Conservation (phyloP, 2,113 vertebrate species). For the Podocnemis expansa region DNA sequence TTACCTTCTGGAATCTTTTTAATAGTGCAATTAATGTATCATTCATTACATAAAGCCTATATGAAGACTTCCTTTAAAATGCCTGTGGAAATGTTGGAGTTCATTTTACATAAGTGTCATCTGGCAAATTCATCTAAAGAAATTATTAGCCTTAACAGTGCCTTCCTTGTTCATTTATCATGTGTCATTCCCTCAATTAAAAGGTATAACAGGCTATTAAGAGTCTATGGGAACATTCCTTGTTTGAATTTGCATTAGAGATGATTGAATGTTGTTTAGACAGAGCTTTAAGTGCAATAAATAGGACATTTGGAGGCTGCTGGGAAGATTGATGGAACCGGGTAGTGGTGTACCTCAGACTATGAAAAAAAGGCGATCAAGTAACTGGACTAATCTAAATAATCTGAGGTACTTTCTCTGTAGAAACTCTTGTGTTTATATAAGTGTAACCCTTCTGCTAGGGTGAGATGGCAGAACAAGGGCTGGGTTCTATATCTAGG, state of each 20-base stretch:
- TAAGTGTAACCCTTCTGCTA: too few relatives aligned
- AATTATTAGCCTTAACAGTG: constrained; percentile 57
- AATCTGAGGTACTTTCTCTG: constrained; percentile 7
- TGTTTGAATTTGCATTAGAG: constrained; percentile 59
- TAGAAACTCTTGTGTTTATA: constrained; percentile 6
- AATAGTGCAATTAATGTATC: neutral
- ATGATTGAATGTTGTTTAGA: constrained; percentile 72
- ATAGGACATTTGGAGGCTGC: constrained; percentile 56
- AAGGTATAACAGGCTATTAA: constrained; percentile 41
- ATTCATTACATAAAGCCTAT: neutral
- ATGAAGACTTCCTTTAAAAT: constrained; percentile 11
- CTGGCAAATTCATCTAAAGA: constrained; percentile 64
- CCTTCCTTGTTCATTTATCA: constrained; percentile 48
- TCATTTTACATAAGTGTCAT: constrained; percentile 61
- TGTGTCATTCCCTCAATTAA: constrained; percentile 12
- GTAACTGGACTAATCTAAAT: constrained; percentile 50
- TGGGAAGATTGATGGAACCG: constrained; percentile 66
- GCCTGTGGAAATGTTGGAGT: constrained; percentile 22
- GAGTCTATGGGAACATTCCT: constrained; percentile 58
- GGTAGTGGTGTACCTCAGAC: constrained; percentile 51
- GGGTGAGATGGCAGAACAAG: too few relatives aligned
- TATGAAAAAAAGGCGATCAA: constrained; percentile 67
- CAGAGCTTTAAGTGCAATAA: constrained; percentile 61
- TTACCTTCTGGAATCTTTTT: neutral
- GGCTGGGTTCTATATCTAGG: too few relatives aligned